Evolutionary conservation across 2,888 invertebrate species (phyloP), one percentile per base, ranked within the genome.

Genomic region (Nebria salina): DNA sequence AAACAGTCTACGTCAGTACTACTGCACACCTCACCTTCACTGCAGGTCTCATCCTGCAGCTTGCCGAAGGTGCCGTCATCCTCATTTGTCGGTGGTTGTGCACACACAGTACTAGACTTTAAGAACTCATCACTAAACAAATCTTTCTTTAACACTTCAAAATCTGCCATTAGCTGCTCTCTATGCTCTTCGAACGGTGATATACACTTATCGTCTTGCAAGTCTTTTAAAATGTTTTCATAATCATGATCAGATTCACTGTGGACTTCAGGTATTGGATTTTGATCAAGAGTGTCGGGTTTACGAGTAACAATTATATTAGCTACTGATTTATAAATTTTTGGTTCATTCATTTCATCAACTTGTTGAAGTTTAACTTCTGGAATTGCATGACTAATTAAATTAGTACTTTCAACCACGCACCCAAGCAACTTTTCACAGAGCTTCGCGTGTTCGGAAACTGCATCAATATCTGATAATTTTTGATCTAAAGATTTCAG

Each of bases 381-480:
- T 68, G 85, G 84, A 79, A 85, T 85, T 9, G 85, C 84, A 65
- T 85, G 83, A 13, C 83, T 84, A 70, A 87, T 83, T 65, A 87
- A 82, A 76, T 87, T 86, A 0, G 83, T 85, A 81, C 86, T 87
- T 76, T 87, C 87, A 13, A 87, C 87, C 0, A 89, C 89, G 26
- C 89, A 89, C 74, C 90, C 86, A 2, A 90, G 84, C 80, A 90
- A 86, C 83, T 91, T 90, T 65, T 90, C 90, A 84, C 91, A 91
- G 65, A 89, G 86, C 79, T 90, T 90, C 3, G 90, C 89, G 2
- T 90, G 89, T 83, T 90, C 89, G 0, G 90, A 90, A 0, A 89
- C 89, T 0, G 89, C 88, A 82, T 90, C 90, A 42, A 90, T 89
- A 77, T 90, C 89, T 8, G 84, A 84, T 66, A 86, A 81, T 42